Percentiles rank a stretch among this genome's conserved stretches.
Evolutionary conservation across 2,113 vertebrate genomes (phyloP).

Genomic region (Oxyura jamaicensis): DNA sequence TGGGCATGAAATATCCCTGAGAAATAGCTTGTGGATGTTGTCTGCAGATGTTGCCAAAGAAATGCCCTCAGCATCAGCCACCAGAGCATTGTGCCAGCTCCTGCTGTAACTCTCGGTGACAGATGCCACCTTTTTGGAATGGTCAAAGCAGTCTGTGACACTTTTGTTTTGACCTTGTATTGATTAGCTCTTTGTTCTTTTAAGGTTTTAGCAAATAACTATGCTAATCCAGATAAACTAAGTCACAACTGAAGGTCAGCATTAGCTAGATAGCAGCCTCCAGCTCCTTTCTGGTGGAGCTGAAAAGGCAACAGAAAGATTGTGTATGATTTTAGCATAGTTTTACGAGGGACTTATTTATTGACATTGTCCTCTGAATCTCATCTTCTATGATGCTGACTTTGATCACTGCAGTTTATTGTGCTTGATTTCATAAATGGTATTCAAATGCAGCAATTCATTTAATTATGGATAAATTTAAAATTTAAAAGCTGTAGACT

Average conservation of each 20-base stretch:
- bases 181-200: conserved; percentile 56
- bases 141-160: conserved; percentile 30
- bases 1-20: neutral
- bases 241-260: conserved; percentile 55
- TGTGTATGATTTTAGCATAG: neutral
- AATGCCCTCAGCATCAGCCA: neutral
- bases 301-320: neutral
- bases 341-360: neutral
- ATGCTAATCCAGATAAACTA: conserved; percentile 63
- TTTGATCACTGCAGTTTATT: neutral
- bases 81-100: neutral
- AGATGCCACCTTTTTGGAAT: conserved; percentile 52
- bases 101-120: conserved; percentile 45
- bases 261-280: neutral
- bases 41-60: neutral
- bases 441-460: neutral
- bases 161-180: conserved; percentile 65
- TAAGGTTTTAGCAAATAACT: conserved; percentile 57
- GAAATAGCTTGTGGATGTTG: neutral
- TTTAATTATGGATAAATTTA: neutral
- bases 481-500: neutral
- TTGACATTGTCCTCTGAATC: neutral
- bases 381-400: neutral
- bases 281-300: neutral
- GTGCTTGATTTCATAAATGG: neutral